Evolutionary conservation across 2,797 vertebrate species (phyloP).

Genomic region (Lutjanus argentimaculatus): DNA sequence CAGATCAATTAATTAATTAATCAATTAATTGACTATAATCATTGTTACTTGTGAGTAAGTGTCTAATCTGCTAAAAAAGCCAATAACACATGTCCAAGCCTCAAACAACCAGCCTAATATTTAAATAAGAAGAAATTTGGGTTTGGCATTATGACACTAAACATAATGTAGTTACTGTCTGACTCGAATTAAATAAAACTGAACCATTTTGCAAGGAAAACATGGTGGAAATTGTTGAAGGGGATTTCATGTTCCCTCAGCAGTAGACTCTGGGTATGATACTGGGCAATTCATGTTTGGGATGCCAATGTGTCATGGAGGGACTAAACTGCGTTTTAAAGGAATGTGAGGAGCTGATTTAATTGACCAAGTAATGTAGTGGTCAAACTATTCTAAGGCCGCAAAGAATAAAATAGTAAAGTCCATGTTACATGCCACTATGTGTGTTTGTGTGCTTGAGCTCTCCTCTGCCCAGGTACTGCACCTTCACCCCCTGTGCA

Average conservation of each 20-base stretch:
- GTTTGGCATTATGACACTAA: neutral
- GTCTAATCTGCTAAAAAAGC: neutral
- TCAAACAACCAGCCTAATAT: neutral
- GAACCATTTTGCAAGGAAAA: neutral
- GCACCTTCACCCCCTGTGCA: no score
- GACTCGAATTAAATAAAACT: neutral
- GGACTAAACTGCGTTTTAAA: neutral
- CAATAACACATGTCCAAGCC: neutral
- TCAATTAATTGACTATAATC: no score
- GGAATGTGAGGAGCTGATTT: conserved; percentile 1
- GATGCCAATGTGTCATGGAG: neutral
- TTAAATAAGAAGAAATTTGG: neutral
- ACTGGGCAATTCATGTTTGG: neutral
- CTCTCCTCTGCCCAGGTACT: no score
- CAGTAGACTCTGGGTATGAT: neutral
- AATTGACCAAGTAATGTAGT: neutral
- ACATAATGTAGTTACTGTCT: neutral
- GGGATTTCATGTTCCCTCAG: neutral
- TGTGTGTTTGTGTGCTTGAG: no score
- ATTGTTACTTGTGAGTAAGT: no score
- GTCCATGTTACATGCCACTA: no score
- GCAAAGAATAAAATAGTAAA: no score
- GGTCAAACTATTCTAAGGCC: no score
- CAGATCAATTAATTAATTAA: no score
- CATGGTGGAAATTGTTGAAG: neutral